Percentiles rank a stretch among this genome's conserved stretches.
These are phyloP conservation scores for Pemphigus obesinymphae DNA, from an alignment of 1,140 invertebrate genomes.

Conservation along the genomic window DNA sequence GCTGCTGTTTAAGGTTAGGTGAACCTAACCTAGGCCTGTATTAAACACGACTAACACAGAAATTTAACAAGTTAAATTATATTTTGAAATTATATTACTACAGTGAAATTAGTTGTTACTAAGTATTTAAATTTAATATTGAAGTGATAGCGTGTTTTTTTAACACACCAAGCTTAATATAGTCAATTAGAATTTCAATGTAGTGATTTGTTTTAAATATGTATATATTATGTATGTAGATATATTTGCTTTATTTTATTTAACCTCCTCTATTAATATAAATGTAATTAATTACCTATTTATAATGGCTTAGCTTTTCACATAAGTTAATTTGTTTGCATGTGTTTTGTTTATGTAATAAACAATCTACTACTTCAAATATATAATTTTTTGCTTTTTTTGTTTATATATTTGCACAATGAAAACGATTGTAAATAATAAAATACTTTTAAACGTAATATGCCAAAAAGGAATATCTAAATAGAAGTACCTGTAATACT, in stretches of 20 bases:
- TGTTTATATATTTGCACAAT: not conserved
- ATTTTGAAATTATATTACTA: not conserved
- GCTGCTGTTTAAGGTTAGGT: slow-evolving; percentile 31
- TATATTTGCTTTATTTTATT: not conserved
- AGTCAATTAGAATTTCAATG: not conserved
- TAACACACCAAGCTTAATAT: not conserved
- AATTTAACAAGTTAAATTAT: not conserved
- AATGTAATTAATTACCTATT: not conserved
- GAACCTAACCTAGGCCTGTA: slow-evolving; percentile 21
- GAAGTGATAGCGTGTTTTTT: slow-evolving; percentile 28
- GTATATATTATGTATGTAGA: not conserved
- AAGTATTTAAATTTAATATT: not conserved
- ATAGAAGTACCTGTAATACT: not conserved
- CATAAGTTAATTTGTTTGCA: not conserved
- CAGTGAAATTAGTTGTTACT: not conserved
- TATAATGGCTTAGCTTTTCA: slow-evolving; percentile 13
- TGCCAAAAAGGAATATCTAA: not conserved
- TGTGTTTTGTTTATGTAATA: not conserved
- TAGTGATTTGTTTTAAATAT: not conserved
- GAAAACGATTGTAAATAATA: not conserved
- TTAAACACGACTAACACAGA: slow-evolving; percentile 25
- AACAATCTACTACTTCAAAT: not conserved
- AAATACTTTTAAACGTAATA: not conserved
- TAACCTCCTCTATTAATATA: not conserved
- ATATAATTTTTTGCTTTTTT: not conserved